Evolutionary conservation across 2,888 invertebrate species (phyloP), one percentile per base, ranked within the genome.

Genomic region (Catocala sponsa): DNA sequence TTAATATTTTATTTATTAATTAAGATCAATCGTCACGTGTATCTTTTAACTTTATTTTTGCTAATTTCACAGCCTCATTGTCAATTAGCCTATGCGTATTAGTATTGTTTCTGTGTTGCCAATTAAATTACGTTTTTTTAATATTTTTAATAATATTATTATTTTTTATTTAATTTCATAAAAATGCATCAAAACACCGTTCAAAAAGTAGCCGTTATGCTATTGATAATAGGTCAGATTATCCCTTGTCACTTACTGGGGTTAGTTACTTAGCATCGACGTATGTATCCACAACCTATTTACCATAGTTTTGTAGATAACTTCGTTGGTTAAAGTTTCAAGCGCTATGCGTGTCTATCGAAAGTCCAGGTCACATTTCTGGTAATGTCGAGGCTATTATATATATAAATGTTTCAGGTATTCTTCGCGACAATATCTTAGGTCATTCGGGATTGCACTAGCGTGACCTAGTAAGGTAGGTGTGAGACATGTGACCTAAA

Each of bases 41-140:
- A 69, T 84, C 72, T 81, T 81, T 81, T 76, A 77, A 81, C 78
- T 77, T 87, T 87, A 84, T 85, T 88, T 94, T 94, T 92, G 94
- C 94, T 94, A 94, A 94, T 92, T 90, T 95, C 94, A 94, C 95
- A 95, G 94, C 94, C 94, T 90, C 92, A 91, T 90, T 91, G 91
- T 92, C 88, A 92, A 94, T 94, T 94, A 95, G 94, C 94, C 95
- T 95, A 95, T 94, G 91, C 92, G 88, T 92, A 92, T 91, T 87
- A 93, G 93, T 94, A 94, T 91, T 94, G 93, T 92, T 92, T 92
- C 91, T 92, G 94, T 87, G 89, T 90, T 91, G 93, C 93, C 94
- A 93, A 94, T 93, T 91, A 90, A 63, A 90, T 90, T 91, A 89
- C 81, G 80, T 87, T 88, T 86, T 83, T 83, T 82, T 72, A 74